Conservation (phyloP, 2,888 invertebrate genomes). For the Catotricha subobsoleta region DNA sequence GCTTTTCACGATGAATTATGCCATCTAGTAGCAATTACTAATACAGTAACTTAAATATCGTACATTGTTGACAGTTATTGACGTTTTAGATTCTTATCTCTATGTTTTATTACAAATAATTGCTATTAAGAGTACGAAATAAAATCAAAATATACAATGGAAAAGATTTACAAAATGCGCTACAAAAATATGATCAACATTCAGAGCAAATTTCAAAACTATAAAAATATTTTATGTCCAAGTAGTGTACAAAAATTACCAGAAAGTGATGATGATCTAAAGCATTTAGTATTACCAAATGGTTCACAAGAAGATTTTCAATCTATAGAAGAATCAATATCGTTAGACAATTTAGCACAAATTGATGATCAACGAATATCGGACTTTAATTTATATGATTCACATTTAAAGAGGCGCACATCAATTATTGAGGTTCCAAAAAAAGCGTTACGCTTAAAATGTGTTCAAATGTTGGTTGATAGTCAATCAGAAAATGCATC, state of each 20-base stretch:
- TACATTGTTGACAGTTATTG: no score
- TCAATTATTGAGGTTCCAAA: slow-evolving; percentile 8
- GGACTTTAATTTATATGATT: slow-evolving; percentile 14
- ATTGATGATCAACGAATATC: slow-evolving; percentile 14
- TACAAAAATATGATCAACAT: not conserved
- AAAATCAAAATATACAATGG: not conserved
- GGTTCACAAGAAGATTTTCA: slow-evolving; percentile 8
- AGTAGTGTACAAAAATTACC: not conserved
- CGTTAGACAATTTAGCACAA: slow-evolving; percentile 13
- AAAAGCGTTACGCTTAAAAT: slow-evolving; percentile 12
- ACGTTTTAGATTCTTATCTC: no score
- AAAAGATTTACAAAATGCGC: not conserved
- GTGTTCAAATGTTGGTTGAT: slow-evolving; percentile 11
- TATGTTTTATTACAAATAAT: not conserved
- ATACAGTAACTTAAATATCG: no score
- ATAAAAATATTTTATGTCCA: not conserved
- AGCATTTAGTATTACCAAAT: not conserved
- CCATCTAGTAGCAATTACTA: no score
- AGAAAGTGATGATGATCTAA: not conserved
- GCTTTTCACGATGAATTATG: no score
- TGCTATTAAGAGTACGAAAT: not conserved
- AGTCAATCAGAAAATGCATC: slow-evolving; percentile 9
- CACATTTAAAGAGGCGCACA: slow-evolving; percentile 2
- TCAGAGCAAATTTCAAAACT: not conserved
- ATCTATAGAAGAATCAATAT: slow-evolving; percentile 14